Percentiles rank a stretch among this genome's conserved stretches.
Conservation (phyloP, 2,113 vertebrate species). For the Serinus canaria region DNA sequence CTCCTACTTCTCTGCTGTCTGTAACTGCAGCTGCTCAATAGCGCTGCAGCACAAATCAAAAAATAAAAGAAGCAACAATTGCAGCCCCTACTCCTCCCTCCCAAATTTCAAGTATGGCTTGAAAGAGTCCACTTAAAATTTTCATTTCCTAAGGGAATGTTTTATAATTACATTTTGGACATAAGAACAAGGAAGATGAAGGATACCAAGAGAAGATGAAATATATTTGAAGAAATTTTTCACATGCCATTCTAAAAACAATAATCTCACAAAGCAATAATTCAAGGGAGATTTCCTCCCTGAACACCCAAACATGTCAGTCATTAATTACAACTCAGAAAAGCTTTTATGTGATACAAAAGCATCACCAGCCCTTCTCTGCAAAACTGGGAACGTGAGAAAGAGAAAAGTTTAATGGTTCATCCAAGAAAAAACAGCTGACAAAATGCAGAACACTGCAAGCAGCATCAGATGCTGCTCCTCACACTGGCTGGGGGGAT, state of each 20-base stretch:
- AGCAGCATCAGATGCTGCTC: neutral
- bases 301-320: neutral
- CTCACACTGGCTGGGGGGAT: neutral
- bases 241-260: slow-evolving; percentile 49
- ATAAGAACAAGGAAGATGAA: slow-evolving; percentile 34
- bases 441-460: neutral
- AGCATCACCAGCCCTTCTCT: neutral
- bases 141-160: slow-evolving; percentile 42
- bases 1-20: neutral
- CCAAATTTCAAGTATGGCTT: neutral
- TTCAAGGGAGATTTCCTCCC: slow-evolving; percentile 47
- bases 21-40: neutral
- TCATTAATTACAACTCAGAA: slow-evolving; percentile 30
- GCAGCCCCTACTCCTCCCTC: neutral
- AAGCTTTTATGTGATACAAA: neutral
- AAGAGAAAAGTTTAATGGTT: neutral
- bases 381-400: neutral
- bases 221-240: slow-evolving; percentile 43
- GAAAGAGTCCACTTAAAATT: slow-evolving; percentile 22
- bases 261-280: slow-evolving; percentile 55
- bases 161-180: slow-evolving; percentile 55
- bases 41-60: neutral
- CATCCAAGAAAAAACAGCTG: neutral
- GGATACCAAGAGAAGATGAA: slow-evolving; percentile 38
- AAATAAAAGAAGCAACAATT: neutral